Evolutionary conservation across 2,888 invertebrate species (phyloP), one percentile per base, ranked within the genome.

Genomic region (Drosophila longiperda): DNA sequence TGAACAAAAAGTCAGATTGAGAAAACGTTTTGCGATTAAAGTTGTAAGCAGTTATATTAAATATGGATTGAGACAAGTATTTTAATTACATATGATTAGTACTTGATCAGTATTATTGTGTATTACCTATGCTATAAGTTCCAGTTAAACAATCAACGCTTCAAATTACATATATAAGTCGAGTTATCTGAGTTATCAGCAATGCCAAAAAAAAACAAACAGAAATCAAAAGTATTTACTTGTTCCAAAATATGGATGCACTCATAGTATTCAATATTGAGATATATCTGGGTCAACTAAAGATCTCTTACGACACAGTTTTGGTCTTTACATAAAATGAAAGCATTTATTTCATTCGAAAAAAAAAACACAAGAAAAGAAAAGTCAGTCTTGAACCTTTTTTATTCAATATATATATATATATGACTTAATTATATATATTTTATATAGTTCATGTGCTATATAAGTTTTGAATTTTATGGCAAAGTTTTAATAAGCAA

Each of bases 281-380:
- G 29, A 36, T 42, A 60, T 52, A 63, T 72, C 32, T 60, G 48
- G 26, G 36, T 9, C 49, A 66, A 48, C 23, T 54, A 40, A 59
- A 55, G 75, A 80, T 75, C 75, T 78, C 71, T 32, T 45, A 45
- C 20, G 65, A 49, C 50, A 72, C 38, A 36, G 36, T 42, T 53
- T 53, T 52, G 45, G 48, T 61, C 54, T 60, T 55, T 55, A 68
- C 49, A 53, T 82, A 55, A 63, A 61, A 66, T 64, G 50, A 72
- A 78, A 68, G 87, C 89, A 88, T 84, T 89, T 84, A 89, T 66
- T 82, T 60, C 69, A 62, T 59, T 64, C 42, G 36, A 61, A 33
- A 20, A 50, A 53, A 15, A 48, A 32, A 52, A 36, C 15, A 7
- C 7, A 42, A 45, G 15, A 33, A 11, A 48, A 33, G 15, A 9